Evolutionary conservation across 2,888 invertebrate genomes (phyloP).

Genomic region (Drosophila antonietae): DNA sequence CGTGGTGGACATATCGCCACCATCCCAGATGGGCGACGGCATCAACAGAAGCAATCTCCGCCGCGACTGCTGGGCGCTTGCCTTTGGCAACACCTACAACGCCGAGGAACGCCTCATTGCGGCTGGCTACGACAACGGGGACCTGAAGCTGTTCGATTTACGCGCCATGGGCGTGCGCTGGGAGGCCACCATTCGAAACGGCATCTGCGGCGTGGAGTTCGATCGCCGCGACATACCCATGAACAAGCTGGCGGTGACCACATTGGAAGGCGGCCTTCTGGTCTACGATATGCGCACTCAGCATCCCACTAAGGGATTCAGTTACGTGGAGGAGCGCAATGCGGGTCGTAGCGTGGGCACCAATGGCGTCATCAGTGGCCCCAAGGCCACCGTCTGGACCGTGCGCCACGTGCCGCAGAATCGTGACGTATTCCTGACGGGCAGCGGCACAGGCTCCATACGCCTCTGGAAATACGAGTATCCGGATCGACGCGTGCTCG

Average conservation of each 20-base stretch:
- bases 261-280: slow-evolving; percentile 95
- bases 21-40: slow-evolving; percentile 86
- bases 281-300: slow-evolving; percentile 95
- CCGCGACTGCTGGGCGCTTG: slow-evolving; percentile 97
- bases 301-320: slow-evolving; percentile 94
- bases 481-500: slow-evolving; percentile 90
- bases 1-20: slow-evolving; percentile 91
- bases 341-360: slow-evolving; percentile 84
- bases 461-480: slow-evolving; percentile 98
- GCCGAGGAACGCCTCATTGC: slow-evolving; percentile 93
- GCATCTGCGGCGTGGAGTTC: slow-evolving; percentile 94
- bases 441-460: slow-evolving; percentile 95
- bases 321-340: slow-evolving; percentile 86
- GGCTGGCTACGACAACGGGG: slow-evolving; percentile 98
- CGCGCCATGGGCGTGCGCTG: slow-evolving; percentile 92
- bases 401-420: slow-evolving; percentile 96
- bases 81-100: slow-evolving; percentile 96
- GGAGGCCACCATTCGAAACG: slow-evolving; percentile 97
- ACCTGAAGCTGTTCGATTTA: slow-evolving; percentile 96
- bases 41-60: slow-evolving; percentile 82
- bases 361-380: slow-evolving; percentile 85
- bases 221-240: slow-evolving; percentile 96
- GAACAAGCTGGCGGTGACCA: slow-evolving; percentile 97
- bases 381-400: slow-evolving; percentile 95
- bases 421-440: slow-evolving; percentile 95